Conservation (phyloP, 2,888 invertebrate genomes). For the Prosopocoilus inquinatus region DNA sequence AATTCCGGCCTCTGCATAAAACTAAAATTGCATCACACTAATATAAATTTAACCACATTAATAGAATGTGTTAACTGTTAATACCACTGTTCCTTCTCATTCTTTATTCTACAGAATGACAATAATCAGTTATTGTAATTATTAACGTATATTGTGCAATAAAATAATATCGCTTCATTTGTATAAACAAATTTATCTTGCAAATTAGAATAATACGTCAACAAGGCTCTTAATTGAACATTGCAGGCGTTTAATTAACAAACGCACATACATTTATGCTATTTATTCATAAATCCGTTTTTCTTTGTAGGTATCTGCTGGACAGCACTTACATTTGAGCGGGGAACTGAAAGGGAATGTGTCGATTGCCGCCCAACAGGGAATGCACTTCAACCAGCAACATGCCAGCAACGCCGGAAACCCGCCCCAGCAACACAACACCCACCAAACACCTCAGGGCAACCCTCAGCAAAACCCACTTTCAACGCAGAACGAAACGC, state of each 20-base stretch:
- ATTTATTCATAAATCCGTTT: too few relatives aligned
- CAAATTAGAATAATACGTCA: not conserved
- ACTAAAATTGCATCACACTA: too few relatives aligned
- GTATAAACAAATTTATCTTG: conserved; percentile 1
- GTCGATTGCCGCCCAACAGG: conserved; percentile 82
- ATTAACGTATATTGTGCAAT: not conserved
- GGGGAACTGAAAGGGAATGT: conserved; percentile 72
- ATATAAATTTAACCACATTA: too few relatives aligned
- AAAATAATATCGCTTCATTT: not conserved
- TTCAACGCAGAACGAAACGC: conserved; percentile 3
- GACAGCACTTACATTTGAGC: conserved; percentile 79
- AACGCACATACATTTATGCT: not conserved
- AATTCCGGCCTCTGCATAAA: too few relatives aligned
- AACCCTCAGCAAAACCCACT: conserved; percentile 22
- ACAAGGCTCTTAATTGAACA: not conserved
- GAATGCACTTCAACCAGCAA: conserved; percentile 68
- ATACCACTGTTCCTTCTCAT: too few relatives aligned
- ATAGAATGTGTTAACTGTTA: too few relatives aligned
- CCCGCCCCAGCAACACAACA: conserved; percentile 24
- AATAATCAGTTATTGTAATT: too few relatives aligned
- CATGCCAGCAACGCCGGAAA: conserved; percentile 30
- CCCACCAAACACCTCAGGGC: conserved; percentile 15
- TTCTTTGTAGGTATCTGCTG: conserved; percentile 72
- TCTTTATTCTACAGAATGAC: too few relatives aligned
- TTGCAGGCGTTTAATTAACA: not conserved